Evolutionary conservation across 2,888 invertebrate genomes (phyloP).

Genomic region (Protonemura montana): DNA sequence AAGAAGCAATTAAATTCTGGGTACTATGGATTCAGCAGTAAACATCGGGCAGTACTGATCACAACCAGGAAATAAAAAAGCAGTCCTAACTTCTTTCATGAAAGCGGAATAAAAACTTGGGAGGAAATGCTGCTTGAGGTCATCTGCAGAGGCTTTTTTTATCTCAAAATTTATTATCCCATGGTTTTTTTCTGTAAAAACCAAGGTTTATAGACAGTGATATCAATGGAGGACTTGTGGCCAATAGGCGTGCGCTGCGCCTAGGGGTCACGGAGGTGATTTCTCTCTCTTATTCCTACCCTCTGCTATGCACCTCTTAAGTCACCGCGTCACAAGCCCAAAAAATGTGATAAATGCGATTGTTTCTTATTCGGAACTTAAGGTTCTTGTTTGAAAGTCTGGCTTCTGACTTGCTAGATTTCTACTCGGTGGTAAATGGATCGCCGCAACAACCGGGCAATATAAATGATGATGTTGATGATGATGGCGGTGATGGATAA

Average conservation of each 20-base stretch:
- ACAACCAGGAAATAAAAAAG: slow-evolving; percentile 26
- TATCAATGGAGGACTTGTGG: background rate
- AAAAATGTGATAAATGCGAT: slow-evolving; percentile 12
- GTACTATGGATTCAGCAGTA: slow-evolving; percentile 2
- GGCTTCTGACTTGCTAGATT: background rate
- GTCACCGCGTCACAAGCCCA: background rate
- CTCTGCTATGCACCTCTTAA: background rate
- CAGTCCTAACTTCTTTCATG: slow-evolving; percentile 21
- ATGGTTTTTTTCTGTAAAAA: background rate
- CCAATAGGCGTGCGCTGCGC: background rate
- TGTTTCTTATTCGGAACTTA: background rate
- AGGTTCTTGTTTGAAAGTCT: background rate
- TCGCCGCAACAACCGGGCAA: background rate
- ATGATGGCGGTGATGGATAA: background rate
- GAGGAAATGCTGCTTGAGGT: slow-evolving; percentile 10
- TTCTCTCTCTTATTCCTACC: background rate
- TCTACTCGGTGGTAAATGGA: background rate
- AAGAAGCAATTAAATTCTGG: background rate
- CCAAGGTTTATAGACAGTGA: background rate
- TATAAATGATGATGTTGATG: background rate
- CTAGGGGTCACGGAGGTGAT: background rate
- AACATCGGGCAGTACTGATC: slow-evolving; percentile 9
- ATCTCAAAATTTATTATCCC: background rate
- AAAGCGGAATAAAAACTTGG: slow-evolving; percentile 20
- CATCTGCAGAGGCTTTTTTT: background rate